A percentile compares a stretch with the other conserved stretches of the same genome.
phyloP scores from a whole-genome alignment of 2,113 vertebrate species.

The Pterocles gutturalis region DNA sequence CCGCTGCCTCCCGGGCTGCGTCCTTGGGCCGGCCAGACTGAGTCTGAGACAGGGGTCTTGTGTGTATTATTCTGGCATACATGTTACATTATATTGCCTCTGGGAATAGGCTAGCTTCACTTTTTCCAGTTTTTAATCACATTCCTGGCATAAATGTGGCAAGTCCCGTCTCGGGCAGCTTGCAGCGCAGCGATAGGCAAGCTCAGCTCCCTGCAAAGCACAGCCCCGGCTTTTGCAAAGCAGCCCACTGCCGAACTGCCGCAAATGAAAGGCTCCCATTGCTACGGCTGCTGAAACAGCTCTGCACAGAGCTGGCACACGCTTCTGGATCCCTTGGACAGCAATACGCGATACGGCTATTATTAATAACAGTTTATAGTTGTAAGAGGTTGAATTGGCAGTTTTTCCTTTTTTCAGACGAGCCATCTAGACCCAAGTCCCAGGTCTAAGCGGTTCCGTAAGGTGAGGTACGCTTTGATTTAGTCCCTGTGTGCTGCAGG shows the following conservation, averaged over 20 bases:
- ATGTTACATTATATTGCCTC: slow-evolving; percentile 40
- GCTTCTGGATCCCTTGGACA: not conserved
- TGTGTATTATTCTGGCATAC: slow-evolving; percentile 44
- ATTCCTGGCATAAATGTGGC: slow-evolving; percentile 69
- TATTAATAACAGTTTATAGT: not conserved
- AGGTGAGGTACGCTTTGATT: not conserved
- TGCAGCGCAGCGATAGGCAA: not conserved
- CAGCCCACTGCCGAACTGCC: not conserved
- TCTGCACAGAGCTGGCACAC: not conserved
- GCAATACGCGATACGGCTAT: not conserved
- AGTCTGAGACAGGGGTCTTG: slow-evolving; percentile 45
- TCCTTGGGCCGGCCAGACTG: slow-evolving; percentile 5
- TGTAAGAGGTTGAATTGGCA: not conserved
- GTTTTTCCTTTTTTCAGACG: not conserved
- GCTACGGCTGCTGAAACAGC: not conserved
- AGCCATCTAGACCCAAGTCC: not conserved
- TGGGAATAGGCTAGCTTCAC: slow-evolving; percentile 43
- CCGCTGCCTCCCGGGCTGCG: not conserved
- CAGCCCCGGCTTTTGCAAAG: not conserved
- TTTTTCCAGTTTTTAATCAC: slow-evolving; percentile 68
- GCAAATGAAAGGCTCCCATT: not conserved
- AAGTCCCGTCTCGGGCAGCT: not conserved
- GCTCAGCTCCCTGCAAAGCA: not conserved
- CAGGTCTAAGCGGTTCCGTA: not conserved
- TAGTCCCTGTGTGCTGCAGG: not conserved